A percentile compares a stretch with the other conserved stretches of the same genome.
Evolutionary conservation across 1,140 invertebrate species (phyloP).

Genomic region (Cyphomyrmex costatus): DNA sequence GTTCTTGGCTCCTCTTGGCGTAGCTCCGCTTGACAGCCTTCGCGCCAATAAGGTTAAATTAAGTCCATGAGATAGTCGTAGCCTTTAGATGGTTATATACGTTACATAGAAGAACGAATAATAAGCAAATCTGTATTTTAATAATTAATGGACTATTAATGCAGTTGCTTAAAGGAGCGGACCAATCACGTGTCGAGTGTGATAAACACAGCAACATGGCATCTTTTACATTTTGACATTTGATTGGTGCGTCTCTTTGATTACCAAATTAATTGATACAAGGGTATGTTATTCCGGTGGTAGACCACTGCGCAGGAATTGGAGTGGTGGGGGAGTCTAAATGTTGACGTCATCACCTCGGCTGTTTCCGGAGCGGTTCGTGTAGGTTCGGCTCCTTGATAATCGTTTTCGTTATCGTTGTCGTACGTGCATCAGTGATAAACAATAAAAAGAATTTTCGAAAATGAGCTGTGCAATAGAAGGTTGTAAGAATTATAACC

Average conservation of each 20-base stretch:
- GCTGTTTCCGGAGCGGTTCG: no score
- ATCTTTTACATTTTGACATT: not conserved
- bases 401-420: no score
- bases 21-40: not conserved
- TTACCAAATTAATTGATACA: no score
- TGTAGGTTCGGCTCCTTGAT: no score
- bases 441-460: no score
- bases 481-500: no score
- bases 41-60: slow-evolving; percentile 1
- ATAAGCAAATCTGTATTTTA: not conserved
- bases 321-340: no score
- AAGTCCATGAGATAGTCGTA: not conserved
- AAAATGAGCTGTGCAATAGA: no score
- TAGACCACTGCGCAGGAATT: no score
- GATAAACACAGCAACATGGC: not conserved
- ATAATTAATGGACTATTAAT: not conserved
- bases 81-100: not conserved
- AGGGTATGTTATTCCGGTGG: no score
- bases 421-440: no score
- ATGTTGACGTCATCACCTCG: no score
- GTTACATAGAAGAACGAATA: not conserved
- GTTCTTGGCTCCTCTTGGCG: not conserved
- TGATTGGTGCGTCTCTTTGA: not conserved
- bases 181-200: not conserved
- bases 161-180: not conserved